A percentile compares a stretch with the other conserved stretches of the same genome.
Evolutionary conservation across 2,888 invertebrate genomes (phyloP).

Genomic region (Ephialtes manifestator): DNA sequence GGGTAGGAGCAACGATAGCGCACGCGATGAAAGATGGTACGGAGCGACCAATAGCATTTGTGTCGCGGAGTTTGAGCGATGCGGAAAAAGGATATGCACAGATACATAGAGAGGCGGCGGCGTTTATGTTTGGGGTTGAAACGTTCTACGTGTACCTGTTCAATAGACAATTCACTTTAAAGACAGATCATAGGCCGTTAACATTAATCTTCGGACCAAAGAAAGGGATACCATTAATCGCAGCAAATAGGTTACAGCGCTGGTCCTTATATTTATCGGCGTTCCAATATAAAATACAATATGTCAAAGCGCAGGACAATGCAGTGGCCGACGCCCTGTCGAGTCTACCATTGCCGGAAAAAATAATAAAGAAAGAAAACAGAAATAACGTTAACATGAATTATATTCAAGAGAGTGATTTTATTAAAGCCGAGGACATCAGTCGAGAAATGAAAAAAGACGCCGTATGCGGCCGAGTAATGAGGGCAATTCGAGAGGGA

Average conservation of each 20-base stretch:
- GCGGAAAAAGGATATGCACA: conserved; percentile 57
- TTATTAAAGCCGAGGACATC: conserved; percentile 14
- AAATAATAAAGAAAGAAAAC: not conserved
- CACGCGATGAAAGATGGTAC: conserved; percentile 49
- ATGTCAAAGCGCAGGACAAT: conserved; percentile 38
- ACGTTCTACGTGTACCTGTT: conserved; percentile 72
- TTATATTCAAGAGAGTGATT: conserved; percentile 31
- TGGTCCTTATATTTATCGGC: conserved; percentile 75
- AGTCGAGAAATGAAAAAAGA: conserved; percentile 26
- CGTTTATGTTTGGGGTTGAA: conserved; percentile 71
- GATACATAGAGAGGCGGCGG: not conserved
- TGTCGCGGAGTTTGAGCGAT: conserved; percentile 62
- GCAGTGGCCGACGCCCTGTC: conserved; percentile 39
- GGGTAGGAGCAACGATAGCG: conserved; percentile 43
- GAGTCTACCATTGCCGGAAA: conserved; percentile 9
- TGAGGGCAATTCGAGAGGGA: conserved; percentile 44
- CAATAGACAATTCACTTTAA: conserved; percentile 41
- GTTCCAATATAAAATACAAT: conserved; percentile 43
- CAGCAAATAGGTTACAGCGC: conserved; percentile 74
- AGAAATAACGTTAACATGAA: conserved; percentile 19
- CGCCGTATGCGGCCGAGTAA: conserved; percentile 22
- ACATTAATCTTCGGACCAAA: conserved; percentile 64
- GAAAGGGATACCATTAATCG: conserved; percentile 70
- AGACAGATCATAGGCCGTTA: conserved; percentile 76
- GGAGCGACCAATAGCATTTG: conserved; percentile 69